A percentile compares a stretch with the other conserved stretches of the same genome.
phyloP scores from a whole-genome alignment of 2,113 vertebrate genomes.

The Chroicocephalus ridibundus region DNA sequence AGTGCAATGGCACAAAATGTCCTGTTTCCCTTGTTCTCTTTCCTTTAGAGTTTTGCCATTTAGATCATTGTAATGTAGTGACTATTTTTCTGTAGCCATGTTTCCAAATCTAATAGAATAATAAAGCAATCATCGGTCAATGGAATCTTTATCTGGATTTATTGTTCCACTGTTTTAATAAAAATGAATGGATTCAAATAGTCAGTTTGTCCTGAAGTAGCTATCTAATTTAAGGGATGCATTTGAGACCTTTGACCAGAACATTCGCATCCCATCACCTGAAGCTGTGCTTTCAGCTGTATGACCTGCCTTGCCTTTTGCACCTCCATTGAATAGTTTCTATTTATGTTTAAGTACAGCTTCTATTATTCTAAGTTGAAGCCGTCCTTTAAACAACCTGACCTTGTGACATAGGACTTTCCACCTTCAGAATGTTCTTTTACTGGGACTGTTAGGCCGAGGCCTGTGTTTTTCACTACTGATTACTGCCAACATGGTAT shows the following conservation, averaged over 20 bases:
- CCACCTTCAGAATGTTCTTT: not conserved
- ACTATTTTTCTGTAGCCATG: not conserved
- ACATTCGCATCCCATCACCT: fast-evolving
- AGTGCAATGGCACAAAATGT: not conserved
- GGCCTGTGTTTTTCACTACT: not conserved
- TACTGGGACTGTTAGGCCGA: not conserved
- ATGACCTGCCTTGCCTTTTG: not conserved
- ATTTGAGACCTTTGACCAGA: not conserved
- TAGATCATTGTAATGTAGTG: not conserved
- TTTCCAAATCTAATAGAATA: not conserved
- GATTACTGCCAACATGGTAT: not conserved
- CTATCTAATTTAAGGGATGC: not conserved
- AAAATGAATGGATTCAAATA: not conserved
- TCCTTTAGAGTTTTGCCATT: not conserved
- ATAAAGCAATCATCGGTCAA: not conserved
- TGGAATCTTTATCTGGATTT: not conserved
- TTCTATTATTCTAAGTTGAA: not conserved
- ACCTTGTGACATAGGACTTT: not conserved
- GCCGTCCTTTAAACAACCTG: not conserved
- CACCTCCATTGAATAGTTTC: not conserved
- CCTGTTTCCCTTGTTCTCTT: not conserved
- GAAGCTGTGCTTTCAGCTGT: not conserved
- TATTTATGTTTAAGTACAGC: not conserved
- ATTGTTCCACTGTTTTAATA: not conserved
- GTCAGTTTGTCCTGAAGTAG: not conserved